These are phyloP conservation scores for Nesidiocoris tenuis DNA, from an alignment of 2,888 invertebrate species.

Conservation along the genomic window DNA sequence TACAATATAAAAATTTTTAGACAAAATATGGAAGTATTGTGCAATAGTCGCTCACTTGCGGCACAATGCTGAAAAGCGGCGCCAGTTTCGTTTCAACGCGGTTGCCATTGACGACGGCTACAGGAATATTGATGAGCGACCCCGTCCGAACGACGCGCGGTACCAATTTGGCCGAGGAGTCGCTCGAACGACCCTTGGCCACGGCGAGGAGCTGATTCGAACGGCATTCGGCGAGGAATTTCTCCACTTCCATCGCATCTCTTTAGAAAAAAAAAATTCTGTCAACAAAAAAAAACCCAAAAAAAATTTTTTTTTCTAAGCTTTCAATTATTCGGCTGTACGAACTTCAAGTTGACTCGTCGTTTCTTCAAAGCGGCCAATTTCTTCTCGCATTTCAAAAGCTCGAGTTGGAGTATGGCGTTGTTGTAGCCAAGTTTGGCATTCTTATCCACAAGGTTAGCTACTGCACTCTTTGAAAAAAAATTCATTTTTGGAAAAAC, in stretches of 20 bases:
- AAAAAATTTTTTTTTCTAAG: too few species aligned
- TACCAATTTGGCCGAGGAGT: background rate
- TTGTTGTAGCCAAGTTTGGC: constrained; percentile 40
- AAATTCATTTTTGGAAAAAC: background rate
- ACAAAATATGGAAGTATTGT: too few species aligned
- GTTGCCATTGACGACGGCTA: constrained; percentile 25
- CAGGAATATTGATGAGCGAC: constrained; percentile 26
- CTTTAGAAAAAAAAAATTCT: background rate
- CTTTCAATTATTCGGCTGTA: background rate
- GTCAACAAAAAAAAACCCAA: too few species aligned
- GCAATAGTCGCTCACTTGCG: constrained; percentile 9
- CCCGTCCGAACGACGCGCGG: background rate
- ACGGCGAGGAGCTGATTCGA: constrained; percentile 8
- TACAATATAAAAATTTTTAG: too few species aligned
- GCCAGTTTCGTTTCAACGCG: constrained; percentile 22
- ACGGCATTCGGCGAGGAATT: constrained; percentile 24
- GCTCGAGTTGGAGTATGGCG: constrained; percentile 25
- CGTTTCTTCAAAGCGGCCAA: constrained; percentile 13
- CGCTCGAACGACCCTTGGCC: background rate
- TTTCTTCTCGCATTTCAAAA: constrained; percentile 32
- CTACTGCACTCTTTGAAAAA: constrained; percentile 12
- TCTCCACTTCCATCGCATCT: constrained; percentile 20
- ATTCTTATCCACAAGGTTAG: constrained; percentile 19
- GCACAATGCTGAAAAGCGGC: constrained; percentile 26
- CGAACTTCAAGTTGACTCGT: constrained; percentile 14